Evolutionary conservation across 2,797 vertebrate species (phyloP).

Genomic region (Pangasius macronema): DNA sequence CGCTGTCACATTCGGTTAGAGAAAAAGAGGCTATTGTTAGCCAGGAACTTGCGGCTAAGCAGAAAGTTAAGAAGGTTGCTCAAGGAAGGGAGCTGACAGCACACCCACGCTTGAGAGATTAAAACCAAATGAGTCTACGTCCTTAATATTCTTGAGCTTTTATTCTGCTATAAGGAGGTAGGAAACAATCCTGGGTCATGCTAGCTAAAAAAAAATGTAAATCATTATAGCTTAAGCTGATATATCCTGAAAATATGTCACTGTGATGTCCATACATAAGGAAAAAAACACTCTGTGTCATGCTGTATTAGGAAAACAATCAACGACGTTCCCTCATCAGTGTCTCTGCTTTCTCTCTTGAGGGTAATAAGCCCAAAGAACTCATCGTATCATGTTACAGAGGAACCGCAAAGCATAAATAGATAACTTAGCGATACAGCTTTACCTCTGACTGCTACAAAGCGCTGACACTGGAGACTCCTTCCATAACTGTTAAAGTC

Average conservation of each 20-base stretch:
- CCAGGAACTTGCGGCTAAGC: conserved; percentile 31
- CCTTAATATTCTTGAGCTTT: neutral
- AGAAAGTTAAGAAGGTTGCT: conserved; percentile 35
- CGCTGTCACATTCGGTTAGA: conserved; percentile 52
- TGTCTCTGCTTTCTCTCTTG: too few relatives aligned
- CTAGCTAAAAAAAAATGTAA: neutral
- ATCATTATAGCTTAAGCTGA: neutral
- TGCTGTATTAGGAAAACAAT: neutral
- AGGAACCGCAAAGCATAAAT: too few relatives aligned
- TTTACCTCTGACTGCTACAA: too few relatives aligned
- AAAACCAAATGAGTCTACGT: neutral
- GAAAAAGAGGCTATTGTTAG: conserved; percentile 33
- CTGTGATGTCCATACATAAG: neutral
- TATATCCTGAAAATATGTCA: neutral
- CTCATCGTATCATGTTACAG: too few relatives aligned
- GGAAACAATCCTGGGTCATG: neutral
- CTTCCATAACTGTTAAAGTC: too few relatives aligned
- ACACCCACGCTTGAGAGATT: neutral
- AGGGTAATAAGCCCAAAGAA: too few relatives aligned
- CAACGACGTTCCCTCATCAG: too few relatives aligned
- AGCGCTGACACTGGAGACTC: too few relatives aligned
- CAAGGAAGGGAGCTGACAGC: conserved; percentile 12
- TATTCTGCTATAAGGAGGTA: neutral
- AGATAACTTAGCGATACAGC: neutral
- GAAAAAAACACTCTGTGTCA: neutral